Conservation (phyloP, 1,140 invertebrate genomes). For the Drosophila leontia region DNA sequence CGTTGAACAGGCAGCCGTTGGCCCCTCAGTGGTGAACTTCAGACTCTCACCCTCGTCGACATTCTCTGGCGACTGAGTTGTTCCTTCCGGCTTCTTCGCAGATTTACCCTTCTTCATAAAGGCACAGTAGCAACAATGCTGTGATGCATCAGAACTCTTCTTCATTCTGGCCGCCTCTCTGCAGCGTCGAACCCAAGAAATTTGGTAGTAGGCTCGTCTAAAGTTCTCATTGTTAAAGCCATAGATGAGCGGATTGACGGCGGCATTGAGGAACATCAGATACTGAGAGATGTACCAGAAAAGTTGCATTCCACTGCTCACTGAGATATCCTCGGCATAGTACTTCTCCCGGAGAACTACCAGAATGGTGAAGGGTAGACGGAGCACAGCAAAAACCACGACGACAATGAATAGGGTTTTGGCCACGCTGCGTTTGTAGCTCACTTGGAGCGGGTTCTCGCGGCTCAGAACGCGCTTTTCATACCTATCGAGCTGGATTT, state of each 20-base stretch:
- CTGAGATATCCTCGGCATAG: constrained; percentile 70
- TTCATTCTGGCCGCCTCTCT: constrained; percentile 4
- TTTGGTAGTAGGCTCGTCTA: constrained; percentile 86
- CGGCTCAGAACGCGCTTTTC: constrained; percentile 86
- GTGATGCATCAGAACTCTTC: background rate
- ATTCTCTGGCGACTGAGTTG: background rate
- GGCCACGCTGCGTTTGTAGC: constrained; percentile 88
- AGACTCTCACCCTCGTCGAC: background rate
- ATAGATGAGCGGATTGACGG: constrained; percentile 91
- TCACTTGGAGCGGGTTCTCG: constrained; percentile 86
- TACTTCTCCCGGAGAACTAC: constrained; percentile 87
- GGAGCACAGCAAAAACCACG: constrained; percentile 88
- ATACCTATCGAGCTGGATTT: constrained; percentile 86
- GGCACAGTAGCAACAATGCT: constrained; percentile 61
- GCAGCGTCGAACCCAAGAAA: constrained; percentile 52
- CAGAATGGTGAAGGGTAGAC: constrained; percentile 89
- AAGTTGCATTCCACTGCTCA: constrained; percentile 86
- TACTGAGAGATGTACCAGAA: constrained; percentile 89
- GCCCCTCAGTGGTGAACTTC: constrained; percentile 9
- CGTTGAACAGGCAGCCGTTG: constrained; percentile 11
- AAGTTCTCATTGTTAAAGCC: constrained; percentile 90
- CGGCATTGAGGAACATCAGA: constrained; percentile 89
- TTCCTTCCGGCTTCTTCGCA: background rate
- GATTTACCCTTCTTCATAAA: constrained; percentile 47
- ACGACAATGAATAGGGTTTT: constrained; percentile 90